These are phyloP conservation scores for Todus mexicanus DNA, from an alignment of 2,797 vertebrate species.

Conservation along the genomic window DNA sequence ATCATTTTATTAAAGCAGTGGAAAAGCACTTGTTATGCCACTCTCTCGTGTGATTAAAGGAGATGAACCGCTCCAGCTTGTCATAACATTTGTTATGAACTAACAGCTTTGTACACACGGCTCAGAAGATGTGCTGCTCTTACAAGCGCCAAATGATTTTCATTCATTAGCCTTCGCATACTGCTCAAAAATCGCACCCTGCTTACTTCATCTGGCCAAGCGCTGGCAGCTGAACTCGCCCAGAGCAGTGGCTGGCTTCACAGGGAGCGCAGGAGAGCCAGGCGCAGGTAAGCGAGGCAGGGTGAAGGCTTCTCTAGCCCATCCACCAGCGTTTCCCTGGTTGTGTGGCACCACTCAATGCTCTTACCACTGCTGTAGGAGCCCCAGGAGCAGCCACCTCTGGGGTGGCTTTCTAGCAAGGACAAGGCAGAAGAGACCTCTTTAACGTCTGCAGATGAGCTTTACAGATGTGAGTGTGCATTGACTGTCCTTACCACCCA, in stretches of 20 bases:
- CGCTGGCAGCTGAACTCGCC: neutral
- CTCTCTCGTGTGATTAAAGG: constrained; percentile 31
- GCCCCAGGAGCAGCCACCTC: neutral
- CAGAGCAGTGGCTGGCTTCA: neutral
- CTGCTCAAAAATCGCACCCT: neutral
- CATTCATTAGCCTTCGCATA: constrained; percentile 14
- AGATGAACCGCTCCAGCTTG: constrained; percentile 24
- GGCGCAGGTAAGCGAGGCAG: neutral
- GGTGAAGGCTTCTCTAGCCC: neutral
- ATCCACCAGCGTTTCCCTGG: neutral
- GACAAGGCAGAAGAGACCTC: neutral
- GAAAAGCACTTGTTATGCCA: constrained; percentile 34
- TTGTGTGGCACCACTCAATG: neutral
- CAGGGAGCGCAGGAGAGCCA: neutral
- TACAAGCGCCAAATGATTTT: neutral
- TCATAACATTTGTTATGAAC: constrained; percentile 45
- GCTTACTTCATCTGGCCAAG: neutral
- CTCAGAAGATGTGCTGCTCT: neutral
- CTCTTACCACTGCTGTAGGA: neutral
- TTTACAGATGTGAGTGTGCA: neutral
- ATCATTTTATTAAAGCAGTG: constrained; percentile 13
- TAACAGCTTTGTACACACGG: constrained; percentile 15
- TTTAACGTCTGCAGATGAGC: neutral
- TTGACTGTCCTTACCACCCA: neutral
- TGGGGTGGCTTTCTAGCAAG: neutral